Conservation (phyloP, 2,113 vertebrate genomes). For the Natator depressus region DNA sequence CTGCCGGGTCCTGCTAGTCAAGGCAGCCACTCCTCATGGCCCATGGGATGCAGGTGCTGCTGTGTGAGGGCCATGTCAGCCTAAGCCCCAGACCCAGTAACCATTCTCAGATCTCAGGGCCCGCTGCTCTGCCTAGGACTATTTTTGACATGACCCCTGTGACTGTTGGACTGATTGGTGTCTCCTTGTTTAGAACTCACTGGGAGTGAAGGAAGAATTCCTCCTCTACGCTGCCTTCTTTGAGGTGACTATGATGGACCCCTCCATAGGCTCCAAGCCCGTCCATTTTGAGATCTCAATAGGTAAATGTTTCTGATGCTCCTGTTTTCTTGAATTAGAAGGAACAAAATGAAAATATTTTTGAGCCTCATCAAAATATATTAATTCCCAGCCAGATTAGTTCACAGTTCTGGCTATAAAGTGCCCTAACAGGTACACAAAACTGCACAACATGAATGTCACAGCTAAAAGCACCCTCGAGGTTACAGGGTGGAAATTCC, state of each 20-base stretch:
- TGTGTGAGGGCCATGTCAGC: too few species aligned
- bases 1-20: background rate
- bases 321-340: background rate
- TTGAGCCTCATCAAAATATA: background rate
- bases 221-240: conserved; percentile 91
- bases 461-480: background rate
- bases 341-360: background rate
- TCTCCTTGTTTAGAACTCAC: conserved; percentile 77
- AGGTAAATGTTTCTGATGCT: conserved; percentile 75
- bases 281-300: conserved; percentile 92
- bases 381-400: background rate
- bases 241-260: conserved; percentile 93
- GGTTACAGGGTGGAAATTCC: background rate
- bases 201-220: conserved; percentile 89
- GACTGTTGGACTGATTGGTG: background rate
- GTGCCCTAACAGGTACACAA: background rate
- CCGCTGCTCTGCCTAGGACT: background rate
- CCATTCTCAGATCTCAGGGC: accelerated
- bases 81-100: background rate
- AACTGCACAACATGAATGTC: accelerated
- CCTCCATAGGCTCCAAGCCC: conserved; percentile 79
- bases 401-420: background rate
- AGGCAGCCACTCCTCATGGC: background rate
- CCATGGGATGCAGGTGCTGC: background rate
- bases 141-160: accelerated